Base-by-base conservation (phyloP, 1,140 invertebrate species). In the Aphis craccivora region DNA sequence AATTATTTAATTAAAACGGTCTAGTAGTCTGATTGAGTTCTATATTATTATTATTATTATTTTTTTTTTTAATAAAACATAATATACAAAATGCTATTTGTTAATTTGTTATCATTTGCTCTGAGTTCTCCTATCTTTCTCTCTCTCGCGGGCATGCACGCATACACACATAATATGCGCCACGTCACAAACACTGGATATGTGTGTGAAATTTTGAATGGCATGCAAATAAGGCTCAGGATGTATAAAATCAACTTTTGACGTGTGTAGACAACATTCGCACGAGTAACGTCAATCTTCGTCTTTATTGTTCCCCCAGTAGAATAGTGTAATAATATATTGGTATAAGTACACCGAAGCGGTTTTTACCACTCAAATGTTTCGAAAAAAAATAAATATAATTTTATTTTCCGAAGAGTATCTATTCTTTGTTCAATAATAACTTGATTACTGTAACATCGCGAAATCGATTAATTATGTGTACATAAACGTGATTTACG, bases 251-350 rank as follows among this genome's bases (percentile, higher is more conserved):
- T 76, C 60, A 76, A 76, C n/a, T n/a, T n/a, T 76, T 76, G 60
- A 76, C 60, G n/a, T n/a, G 60, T 14, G 60, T n/a, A 76, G 30
- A 6, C 14, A 76, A 76, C 30, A 76, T 14, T 76, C n/a, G n/a
- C 60, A 76, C n/a, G 60, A 76, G 11, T 76, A n/a, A 76, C 60
- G 60, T 76, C 60, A 76, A 76, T 76, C 60, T 76, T 76, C 60
- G 60, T 76, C 60, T 76, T 20, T 76, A 76, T 76, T 76, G n/a
- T 76, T 76, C n/a, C 11, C 60, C 5, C 30, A n/a, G 30, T n/a
- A 76, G 60, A 20, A 25, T 60, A 76, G 3, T 76, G n/a, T n/a
- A n/a, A 18, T 76, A 30, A 6, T 30, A n/a, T 67, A 60, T 60
- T n/a, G 60, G 60, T 67, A 67, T 67, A 40, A 1, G 3, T 40